A percentile compares a stretch with the other conserved stretches of the same genome.
phyloP scores from a whole-genome alignment of 1,140 invertebrate species.

The Drosophila takahashii region DNA sequence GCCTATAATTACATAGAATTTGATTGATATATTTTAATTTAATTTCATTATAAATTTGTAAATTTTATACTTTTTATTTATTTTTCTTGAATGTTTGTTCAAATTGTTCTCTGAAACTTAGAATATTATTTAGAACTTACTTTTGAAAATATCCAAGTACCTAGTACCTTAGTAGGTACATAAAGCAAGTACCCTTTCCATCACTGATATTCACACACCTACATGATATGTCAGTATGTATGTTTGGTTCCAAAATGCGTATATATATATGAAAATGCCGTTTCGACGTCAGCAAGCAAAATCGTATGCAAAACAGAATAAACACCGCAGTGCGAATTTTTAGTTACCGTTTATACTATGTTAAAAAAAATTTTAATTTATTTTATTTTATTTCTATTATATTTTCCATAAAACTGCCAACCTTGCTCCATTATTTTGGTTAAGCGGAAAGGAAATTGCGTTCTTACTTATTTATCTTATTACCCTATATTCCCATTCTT shows the following conservation, averaged over 20 bases:
- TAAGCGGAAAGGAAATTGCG: not conserved
- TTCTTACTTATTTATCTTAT: not conserved
- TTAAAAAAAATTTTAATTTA: not conserved
- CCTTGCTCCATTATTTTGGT: not conserved
- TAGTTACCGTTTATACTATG: not conserved
- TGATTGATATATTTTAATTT: no score
- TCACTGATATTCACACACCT: not conserved
- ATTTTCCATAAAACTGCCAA: no score
- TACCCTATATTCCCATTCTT: not conserved
- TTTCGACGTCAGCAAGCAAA: slow-evolving; percentile 8
- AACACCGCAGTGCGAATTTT: not conserved
- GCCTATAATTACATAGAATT: no score
- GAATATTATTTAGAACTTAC: not conserved
- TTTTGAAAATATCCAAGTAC: not conserved
- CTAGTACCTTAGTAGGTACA: not conserved
- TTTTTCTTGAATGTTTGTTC: no score
- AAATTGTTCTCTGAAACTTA: not conserved
- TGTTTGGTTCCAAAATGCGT: not conserved
- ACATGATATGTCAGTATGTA: not conserved
- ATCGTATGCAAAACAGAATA: not conserved
- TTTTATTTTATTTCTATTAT: not conserved
- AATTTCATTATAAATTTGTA: no score
- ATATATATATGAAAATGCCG: slow-evolving; percentile 2
- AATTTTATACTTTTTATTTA: no score
- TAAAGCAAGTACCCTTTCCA: not conserved